Base-by-base conservation (phyloP, 2,888 invertebrate species). In the Nysson spinosus region DNA sequence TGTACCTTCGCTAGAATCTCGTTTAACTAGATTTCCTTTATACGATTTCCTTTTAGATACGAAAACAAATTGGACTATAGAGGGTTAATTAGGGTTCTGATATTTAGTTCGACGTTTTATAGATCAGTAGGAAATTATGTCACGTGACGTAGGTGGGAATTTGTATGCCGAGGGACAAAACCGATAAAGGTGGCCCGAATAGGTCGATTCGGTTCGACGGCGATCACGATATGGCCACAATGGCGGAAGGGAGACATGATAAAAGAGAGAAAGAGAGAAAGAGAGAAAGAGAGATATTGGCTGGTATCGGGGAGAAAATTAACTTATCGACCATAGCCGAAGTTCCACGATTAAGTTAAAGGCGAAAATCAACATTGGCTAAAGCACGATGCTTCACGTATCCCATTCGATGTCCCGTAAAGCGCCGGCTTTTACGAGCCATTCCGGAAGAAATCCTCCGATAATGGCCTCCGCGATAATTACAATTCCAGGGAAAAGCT, bases 271-370 rank as follows among this genome's bases (percentile, higher is more conserved):
- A n/a, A n/a, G n/a, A n/a, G n/a, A n/a, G n/a, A n/a, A n/a, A n/a
- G 64, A 55, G 47, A 46, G 16, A 40, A n/a, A 39, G 47, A 37
- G 46, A 46, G 61, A 69, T 55, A 60, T 60, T 39, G 49, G 39
- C 32, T 37, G 51, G 69, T 66, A 58, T 69, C 74, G 73, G 6
- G 30, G 57, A 73, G 66, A 66, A 74, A 70, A 74, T 72, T 73
- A 66, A 73, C 66, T 74, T 74, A 74, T 72, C 70, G 74, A 66
- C 49, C 56, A 35, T 32, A 26, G 26, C 28, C 20, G 19, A 52
- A 50, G 44, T 54, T 39, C 37, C 34, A 28, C 34, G 32, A 14
- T 16, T 19, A 14, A 34, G 47, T 26, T 39, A n/a, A 46, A 24
- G 37, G 42, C 34, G 24, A 39, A 56, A 17, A 39, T 34, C 42